These are phyloP conservation scores for Spilogale gracilis DNA, from an alignment of 2,113 vertebrate species.

Conservation along the genomic window DNA sequence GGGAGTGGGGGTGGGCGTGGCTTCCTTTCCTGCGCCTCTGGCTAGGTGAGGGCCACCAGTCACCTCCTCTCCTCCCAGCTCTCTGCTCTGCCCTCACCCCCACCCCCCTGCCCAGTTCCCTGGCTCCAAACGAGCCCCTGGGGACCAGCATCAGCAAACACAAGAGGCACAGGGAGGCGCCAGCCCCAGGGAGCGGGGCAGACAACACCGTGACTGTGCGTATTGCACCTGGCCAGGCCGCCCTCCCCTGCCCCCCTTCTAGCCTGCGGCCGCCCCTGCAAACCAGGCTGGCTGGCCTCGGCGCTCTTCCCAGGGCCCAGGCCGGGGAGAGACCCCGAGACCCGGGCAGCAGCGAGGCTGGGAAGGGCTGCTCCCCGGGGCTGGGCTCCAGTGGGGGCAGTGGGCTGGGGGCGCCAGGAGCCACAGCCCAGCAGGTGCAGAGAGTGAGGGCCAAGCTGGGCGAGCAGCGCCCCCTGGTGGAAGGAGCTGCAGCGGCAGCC, in stretches of 20 bases:
- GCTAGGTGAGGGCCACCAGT: neutral
- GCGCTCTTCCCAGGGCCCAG: neutral
- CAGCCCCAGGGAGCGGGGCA: neutral
- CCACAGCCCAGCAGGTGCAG: neutral
- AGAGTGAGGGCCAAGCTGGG: neutral
- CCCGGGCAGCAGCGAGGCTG: neutral
- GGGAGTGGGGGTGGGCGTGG: neutral
- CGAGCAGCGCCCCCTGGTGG: conserved; percentile 56
- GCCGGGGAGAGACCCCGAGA: neutral
- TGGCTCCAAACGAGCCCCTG: conserved; percentile 46
- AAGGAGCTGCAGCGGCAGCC: neutral
- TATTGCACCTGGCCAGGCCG: no score
- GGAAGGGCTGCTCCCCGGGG: neutral
- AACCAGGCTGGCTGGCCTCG: neutral
- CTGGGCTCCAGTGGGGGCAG: neutral
- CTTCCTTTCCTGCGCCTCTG: neutral
- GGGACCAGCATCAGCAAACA: conserved; percentile 33
- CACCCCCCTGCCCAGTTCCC: neutral
- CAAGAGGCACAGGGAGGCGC: conserved; percentile 51
- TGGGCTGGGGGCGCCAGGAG: neutral
- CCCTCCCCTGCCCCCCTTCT: no score
- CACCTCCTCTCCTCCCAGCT: neutral
- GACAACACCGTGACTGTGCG: conserved; percentile 16
- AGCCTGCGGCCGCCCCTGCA: neutral
- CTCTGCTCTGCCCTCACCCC: neutral